Evolutionary conservation across 2,888 invertebrate species (phyloP), one percentile per base, ranked within the genome.

Genomic region (Parnassius mnemosyne): DNA sequence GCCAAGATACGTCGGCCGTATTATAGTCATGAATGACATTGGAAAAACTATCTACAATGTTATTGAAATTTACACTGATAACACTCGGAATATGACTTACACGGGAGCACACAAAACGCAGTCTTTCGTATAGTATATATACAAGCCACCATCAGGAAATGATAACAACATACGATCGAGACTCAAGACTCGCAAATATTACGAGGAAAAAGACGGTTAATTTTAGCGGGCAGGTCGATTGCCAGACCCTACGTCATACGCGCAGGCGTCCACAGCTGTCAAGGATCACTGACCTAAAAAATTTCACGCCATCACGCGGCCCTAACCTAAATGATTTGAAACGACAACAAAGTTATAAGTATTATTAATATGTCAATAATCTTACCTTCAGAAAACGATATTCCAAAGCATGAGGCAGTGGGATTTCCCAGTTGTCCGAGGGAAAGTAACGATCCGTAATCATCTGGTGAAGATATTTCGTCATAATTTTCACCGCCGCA

Each of bases 231-330:
- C 85, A 82, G 85, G 87, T 87, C 89, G 87, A 88, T 84, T 77
- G 81, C 80, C 82, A 75, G 69, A 73, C 68, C 74, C 75, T 80
- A 80, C 86, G 88, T 88, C 89, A 87, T 86, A 67, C 78, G 84
- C 87, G 86, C 87, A 84, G 71, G 85, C 87, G 87, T 85, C 80
- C 77, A 74, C 87, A 87, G 85, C 88, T 89, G 89, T 85, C 82
- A 77, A 77, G 74, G 87, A 84, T 76, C 86, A 86, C 78, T 90
- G 90, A 90, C 90, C 90, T 88, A 88, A 85, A 85, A 81, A 83
- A 79, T 76, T 87, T 81, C 88, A 89, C 84, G 85, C 85, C 80
- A 81, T 69, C 81, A 79, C 77, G 80, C 80, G 81, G 80, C 77
- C 77, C 79, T 84, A 85, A 84, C 87, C 84, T 83, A 84, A 68